Percentiles rank a stretch among this genome's conserved stretches.
phyloP scores from a whole-genome alignment of 1,140 invertebrate species.

The Yoshiicerus persimilis region DNA sequence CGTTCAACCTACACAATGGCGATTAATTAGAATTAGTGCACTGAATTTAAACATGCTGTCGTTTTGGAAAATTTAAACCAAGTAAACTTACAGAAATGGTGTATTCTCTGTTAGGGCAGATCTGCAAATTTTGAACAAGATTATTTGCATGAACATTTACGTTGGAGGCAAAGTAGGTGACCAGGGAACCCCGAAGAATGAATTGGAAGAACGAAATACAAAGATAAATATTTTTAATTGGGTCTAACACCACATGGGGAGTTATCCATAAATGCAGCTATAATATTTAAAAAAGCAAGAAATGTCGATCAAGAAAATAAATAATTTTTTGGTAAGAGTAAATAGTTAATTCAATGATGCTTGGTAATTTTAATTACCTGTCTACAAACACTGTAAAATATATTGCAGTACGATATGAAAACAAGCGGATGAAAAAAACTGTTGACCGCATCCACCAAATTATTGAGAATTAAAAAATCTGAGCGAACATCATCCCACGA shows the following conservation, averaged over 20 bases:
- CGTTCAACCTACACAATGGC: background rate
- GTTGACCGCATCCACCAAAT: no score
- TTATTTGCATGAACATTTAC: background rate
- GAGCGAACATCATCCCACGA: no score
- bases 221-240: background rate
- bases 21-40: background rate
- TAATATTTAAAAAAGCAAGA: no score
- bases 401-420: no score
- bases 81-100: background rate
- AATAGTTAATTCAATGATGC: no score
- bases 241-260: background rate
- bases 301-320: no score
- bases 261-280: background rate
- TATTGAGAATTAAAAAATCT: no score
- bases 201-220: background rate
- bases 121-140: background rate
- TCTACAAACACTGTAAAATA: no score
- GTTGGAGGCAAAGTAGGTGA: background rate
- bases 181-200: background rate
- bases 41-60: background rate
- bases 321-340: no score
- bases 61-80: background rate
- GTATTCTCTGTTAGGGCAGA: background rate
- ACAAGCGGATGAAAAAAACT: no score
- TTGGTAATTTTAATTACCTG: no score